phyloP scores from a whole-genome alignment of 1,140 invertebrate species.

The Polypedilum vanderplanki region DNA sequence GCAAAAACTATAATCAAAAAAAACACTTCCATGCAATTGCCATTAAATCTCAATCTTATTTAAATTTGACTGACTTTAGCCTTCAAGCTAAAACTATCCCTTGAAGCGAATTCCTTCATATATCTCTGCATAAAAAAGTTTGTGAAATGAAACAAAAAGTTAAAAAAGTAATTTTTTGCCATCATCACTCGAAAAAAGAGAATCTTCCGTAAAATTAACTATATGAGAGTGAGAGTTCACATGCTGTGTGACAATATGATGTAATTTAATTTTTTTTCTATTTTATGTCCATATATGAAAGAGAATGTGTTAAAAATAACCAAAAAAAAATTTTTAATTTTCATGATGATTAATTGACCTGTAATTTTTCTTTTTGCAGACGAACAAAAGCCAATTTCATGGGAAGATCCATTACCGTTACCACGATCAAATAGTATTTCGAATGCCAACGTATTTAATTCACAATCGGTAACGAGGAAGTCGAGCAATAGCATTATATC shows the following conservation, averaged over 20 bases:
- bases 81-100: no score
- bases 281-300: no score
- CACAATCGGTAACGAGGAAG: constrained; percentile 29
- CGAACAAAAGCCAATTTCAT: constrained; percentile 40
- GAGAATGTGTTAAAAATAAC: neutral
- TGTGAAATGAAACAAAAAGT: no score
- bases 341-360: constrained; percentile 3
- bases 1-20: no score
- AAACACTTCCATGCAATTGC: no score
- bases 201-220: no score
- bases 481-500: constrained; percentile 34
- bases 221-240: neutral
- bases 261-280: neutral
- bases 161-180: no score
- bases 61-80: no score
- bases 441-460: constrained; percentile 31
- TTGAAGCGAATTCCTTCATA: no score
- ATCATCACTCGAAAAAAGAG: no score
- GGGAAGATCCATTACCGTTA: constrained; percentile 41
- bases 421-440: constrained; percentile 31
- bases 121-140: no score
- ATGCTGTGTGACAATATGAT: constrained; percentile 3
- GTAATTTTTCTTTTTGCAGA: constrained; percentile 31
- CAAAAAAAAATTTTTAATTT: neutral
- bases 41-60: no score